Percentiles rank a stretch among this genome's conserved stretches.
Evolutionary conservation across 92 coral and sea anemone genomes (phyloP).

Genomic region (Zoanthus sansibaricus): DNA sequence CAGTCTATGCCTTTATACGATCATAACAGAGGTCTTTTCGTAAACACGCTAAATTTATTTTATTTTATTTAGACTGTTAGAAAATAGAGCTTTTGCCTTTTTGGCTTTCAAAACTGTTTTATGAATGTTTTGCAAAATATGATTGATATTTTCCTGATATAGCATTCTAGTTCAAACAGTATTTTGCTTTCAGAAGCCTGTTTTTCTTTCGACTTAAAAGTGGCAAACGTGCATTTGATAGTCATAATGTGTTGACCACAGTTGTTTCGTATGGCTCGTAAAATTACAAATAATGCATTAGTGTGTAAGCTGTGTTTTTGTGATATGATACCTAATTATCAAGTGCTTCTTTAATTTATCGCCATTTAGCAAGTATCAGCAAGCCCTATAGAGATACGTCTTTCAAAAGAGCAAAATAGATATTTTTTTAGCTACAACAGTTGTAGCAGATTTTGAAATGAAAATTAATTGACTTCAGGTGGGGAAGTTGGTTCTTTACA

Average conservation of each 20-base stretch:
- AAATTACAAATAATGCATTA: too few relatives aligned
- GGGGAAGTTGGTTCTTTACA: too few relatives aligned
- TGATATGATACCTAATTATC: neutral
- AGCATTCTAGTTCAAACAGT: neutral
- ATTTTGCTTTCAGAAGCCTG: neutral
- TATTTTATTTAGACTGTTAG: neutral
- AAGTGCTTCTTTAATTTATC: neutral
- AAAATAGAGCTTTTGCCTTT: neutral
- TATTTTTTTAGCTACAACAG: neutral
- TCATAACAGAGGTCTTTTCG: neutral
- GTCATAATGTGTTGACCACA: neutral
- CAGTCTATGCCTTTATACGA: neutral
- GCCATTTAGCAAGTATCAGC: neutral
- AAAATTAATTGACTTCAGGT: neutral
- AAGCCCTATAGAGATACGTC: neutral
- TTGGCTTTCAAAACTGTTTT: neutral
- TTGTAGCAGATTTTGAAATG: neutral
- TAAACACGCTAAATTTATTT: too few relatives aligned
- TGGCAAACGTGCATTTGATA: neutral
- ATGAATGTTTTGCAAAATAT: neutral
- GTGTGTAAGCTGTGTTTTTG: slow-evolving; percentile 23
- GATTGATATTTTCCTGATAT: neutral
- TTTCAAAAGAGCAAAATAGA: neutral
- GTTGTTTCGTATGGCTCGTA: neutral
- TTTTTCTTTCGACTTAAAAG: neutral